Evolutionary conservation across 2,113 vertebrate species (phyloP).

Genomic region (Ranitomeya imitator): DNA sequence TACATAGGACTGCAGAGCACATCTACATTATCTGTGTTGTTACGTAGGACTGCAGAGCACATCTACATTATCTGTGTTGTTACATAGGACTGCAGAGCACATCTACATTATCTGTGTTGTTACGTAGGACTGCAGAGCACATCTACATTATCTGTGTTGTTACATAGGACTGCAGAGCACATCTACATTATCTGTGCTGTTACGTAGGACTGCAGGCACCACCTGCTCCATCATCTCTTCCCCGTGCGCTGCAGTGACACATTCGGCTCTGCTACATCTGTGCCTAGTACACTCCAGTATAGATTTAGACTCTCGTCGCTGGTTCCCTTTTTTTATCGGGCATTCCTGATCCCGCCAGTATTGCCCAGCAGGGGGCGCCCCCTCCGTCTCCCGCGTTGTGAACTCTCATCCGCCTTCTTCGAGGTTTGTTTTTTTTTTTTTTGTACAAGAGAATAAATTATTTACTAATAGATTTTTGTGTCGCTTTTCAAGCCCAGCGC

Average conservation of each 20-base stretch:
- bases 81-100: too few species aligned
- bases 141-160: too few species aligned
- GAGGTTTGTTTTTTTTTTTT: background rate
- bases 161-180: too few species aligned
- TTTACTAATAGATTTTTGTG: background rate
- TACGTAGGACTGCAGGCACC: background rate
- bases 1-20: too few species aligned
- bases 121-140: too few species aligned
- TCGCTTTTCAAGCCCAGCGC: too few species aligned
- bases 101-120: too few species aligned
- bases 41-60: too few species aligned
- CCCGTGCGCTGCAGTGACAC: too few species aligned
- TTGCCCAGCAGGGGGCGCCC: constrained; percentile 8
- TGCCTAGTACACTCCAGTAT: background rate
- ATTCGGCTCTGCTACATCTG: background rate
- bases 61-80: too few species aligned
- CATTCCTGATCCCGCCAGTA: constrained; percentile 26
- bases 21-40: too few species aligned
- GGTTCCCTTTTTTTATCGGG: background rate
- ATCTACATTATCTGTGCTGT: background rate
- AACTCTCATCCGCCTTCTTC: background rate
- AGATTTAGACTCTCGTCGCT: background rate
- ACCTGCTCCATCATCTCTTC: too few species aligned
- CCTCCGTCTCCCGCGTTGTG: background rate
- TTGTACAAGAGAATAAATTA: constrained; percentile 48